These are phyloP conservation scores for Papilio xuthus DNA, from an alignment of 1,140 invertebrate genomes.

Conservation along the genomic window DNA sequence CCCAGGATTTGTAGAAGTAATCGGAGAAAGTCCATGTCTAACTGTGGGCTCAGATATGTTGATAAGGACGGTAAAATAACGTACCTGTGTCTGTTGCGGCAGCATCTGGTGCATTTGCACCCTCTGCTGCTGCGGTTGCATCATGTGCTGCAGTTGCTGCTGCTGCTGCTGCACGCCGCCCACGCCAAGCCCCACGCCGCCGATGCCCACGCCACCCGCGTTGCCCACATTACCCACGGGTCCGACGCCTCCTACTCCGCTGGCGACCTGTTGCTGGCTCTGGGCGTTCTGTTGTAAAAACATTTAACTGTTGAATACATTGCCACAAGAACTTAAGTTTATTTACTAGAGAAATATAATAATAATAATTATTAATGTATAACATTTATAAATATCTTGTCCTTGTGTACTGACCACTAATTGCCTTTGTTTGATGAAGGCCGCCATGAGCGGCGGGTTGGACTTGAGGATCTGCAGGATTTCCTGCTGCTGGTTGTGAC, in stretches of 20 bases:
- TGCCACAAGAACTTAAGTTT: too few relatives aligned
- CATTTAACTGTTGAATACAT: neutral
- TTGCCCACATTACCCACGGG: slow-evolving; percentile 61
- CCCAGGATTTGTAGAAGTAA: too few relatives aligned
- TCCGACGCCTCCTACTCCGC: slow-evolving; percentile 54
- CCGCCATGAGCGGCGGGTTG: slow-evolving; percentile 98
- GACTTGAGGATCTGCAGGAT: slow-evolving; percentile 96
- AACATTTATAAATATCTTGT: too few relatives aligned
- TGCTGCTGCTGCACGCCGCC: slow-evolving; percentile 76
- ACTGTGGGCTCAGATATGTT: too few relatives aligned
- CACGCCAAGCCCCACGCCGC: slow-evolving; percentile 65
- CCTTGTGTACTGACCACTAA: slow-evolving; percentile 57
- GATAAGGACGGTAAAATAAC: slow-evolving; percentile 23
- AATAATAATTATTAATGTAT: too few relatives aligned
- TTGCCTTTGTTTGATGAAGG: slow-evolving; percentile 96
- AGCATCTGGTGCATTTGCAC: slow-evolving; percentile 83
- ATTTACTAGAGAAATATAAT: too few relatives aligned
- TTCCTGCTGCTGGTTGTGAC: slow-evolving; percentile 96
- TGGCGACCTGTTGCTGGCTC: slow-evolving; percentile 73
- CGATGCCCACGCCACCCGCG: slow-evolving; percentile 54
- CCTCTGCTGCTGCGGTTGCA: slow-evolving; percentile 82
- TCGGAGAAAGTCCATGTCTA: too few relatives aligned
- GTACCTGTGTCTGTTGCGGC: slow-evolving; percentile 80
- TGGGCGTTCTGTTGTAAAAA: slow-evolving; percentile 72
- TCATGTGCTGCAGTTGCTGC: slow-evolving; percentile 80